Base-by-base conservation (phyloP, 64 coral and sea anemone genomes). In the Porites lutea region DNA sequence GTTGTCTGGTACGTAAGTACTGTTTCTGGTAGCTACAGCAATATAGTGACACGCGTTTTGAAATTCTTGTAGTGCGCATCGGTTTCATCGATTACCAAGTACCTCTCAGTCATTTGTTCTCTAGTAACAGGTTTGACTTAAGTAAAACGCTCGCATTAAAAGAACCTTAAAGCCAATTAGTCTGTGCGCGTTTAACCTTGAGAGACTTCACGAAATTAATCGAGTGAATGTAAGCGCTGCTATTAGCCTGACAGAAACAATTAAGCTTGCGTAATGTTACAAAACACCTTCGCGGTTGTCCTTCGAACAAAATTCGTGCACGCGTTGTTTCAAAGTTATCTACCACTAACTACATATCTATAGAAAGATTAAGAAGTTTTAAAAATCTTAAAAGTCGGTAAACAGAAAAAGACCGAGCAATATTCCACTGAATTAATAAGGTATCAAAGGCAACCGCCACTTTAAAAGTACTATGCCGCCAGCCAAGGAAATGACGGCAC, bases 11-110 rank as follows among this genome's bases (percentile, higher is more conserved):
- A 68, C 27, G 27, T 37, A 37, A 68, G 65, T 68, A 19, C 65
- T 68, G 65, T 68, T 68, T 68, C 65, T 68, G 65, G 65, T 68
- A n/a, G 65, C 65, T 68, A 68, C 65, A 68, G 65, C 27, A 37
- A 37, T 37, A 37, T 37, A 68, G 10, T 68, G 65, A 68, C 8
- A 68, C 12, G 65, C 65, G 65, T 23, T 68, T 68, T 68, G 65
- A 68, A 68, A 68, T 68, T 14, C 65, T 68, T 68, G 65, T 68
- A 68, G 65, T 68, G 65, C 65, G 65, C 65, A 68, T n/a, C 12
- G 65, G 16, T 68, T 68, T 68, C 65, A 68, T 18, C 65, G 65
- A 68, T 68, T 68, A 68, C 65, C 65, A 68, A 68, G 65, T 68
- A 68, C 65, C 65, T 13, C 8, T 68, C 65, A 68, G 65, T 68